Conservation (phyloP, 2,113 vertebrate genomes). For the Xiphophorus couchianus region DNA sequence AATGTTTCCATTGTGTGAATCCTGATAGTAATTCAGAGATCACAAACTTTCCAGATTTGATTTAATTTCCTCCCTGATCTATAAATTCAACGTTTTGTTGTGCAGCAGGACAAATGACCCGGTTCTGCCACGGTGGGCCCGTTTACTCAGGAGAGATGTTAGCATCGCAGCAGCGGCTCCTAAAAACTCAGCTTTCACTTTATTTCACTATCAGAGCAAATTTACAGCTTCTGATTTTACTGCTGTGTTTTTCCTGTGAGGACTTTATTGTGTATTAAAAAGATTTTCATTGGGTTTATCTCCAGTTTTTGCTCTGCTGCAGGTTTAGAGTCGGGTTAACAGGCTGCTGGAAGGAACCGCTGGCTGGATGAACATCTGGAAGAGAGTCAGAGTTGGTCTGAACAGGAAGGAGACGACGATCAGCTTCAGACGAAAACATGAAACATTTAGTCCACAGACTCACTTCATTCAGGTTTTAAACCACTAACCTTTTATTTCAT, state of each 20-base stretch:
- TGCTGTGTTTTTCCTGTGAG: slow-evolving; percentile 3
- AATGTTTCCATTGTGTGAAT: too few relatives aligned
- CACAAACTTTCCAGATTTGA: slow-evolving; percentile 17
- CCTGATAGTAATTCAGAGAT: slow-evolving; percentile 4
- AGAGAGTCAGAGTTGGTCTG: slow-evolving; percentile 4
- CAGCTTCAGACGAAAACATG: too few relatives aligned
- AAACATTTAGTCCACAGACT: too few relatives aligned
- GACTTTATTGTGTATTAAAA: slow-evolving; percentile 13
- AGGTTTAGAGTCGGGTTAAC: slow-evolving; percentile 42
- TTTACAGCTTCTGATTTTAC: neutral
- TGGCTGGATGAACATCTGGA: slow-evolving; percentile 7
- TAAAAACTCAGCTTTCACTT: slow-evolving; percentile 3
- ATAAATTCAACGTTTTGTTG: neutral
- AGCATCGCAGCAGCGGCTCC: neutral
- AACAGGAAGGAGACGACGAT: neutral
- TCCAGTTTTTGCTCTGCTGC: slow-evolving; percentile 11
- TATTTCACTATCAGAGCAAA: neutral
- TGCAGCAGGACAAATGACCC: slow-evolving; percentile 10
- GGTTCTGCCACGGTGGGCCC: slow-evolving; percentile 4
- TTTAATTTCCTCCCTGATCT: slow-evolving; percentile 38
- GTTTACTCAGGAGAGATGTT: slow-evolving; percentile 29
- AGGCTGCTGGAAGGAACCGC: neutral
- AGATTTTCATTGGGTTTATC: slow-evolving; percentile 23
- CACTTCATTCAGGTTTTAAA: too few relatives aligned
- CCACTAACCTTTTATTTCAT: too few relatives aligned